These are phyloP conservation scores for Parochlus steinenii DNA, from an alignment of 2,888 invertebrate species.

Conservation along the genomic window DNA sequence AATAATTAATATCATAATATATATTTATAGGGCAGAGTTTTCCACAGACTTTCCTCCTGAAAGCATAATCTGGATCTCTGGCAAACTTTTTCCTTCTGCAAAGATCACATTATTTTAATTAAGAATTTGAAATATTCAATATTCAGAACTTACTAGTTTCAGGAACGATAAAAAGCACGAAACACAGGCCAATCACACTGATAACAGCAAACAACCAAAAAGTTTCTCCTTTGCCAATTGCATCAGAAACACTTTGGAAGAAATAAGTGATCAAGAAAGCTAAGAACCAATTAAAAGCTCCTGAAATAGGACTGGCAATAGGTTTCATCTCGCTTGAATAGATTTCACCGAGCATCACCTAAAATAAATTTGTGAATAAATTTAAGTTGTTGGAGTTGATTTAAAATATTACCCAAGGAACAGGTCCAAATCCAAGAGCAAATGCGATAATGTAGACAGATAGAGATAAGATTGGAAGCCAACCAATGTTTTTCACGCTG, in stretches of 20 bases:
- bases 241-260: constrained; percentile 34
- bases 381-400: neutral
- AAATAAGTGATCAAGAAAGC: constrained; percentile 56
- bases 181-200: constrained; percentile 40
- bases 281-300: constrained; percentile 56
- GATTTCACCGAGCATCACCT: constrained; percentile 57
- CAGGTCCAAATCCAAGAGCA: constrained; percentile 71
- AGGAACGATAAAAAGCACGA: constrained; percentile 37
- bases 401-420: constrained; percentile 35
- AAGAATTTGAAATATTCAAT: too few species aligned
- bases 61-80: constrained; percentile 40
- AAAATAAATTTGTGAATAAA: constrained; percentile 20
- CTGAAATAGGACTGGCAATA: constrained; percentile 52
- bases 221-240: constrained; percentile 38
- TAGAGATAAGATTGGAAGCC: constrained; percentile 58
- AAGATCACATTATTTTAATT: too few species aligned
- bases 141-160: constrained; percentile 39
- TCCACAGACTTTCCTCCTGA: constrained; percentile 2
- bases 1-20: too few species aligned
- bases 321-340: constrained; percentile 55
- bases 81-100: constrained; percentile 52
- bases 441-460: constrained; percentile 65
- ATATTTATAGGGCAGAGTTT: too few species aligned
- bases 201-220: constrained; percentile 50
- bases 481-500: constrained; percentile 38